Base-by-base conservation (phyloP, 2,888 invertebrate species). In the Miltochrista miniata region DNA sequence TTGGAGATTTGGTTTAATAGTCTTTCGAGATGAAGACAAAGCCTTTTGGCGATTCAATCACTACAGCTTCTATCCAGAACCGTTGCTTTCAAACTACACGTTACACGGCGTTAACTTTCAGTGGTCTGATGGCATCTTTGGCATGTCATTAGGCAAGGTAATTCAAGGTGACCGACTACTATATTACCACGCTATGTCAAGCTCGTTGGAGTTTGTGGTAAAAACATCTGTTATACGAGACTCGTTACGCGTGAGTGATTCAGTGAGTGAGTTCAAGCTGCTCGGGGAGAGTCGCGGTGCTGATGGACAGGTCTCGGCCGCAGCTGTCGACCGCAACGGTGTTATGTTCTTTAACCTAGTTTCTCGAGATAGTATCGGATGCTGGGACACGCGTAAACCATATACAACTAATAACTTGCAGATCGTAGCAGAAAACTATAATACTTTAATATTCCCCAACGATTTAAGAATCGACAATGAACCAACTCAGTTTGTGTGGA, bases 101-200 rank as follows among this genome's bases (percentile, higher is more conserved):
- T 79, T 96, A 7, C 95, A 95, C 59, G 95, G 95, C 11, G 71
- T 96, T 8, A 95, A 95, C 63, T 97, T 95, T 72, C 95, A 96
- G 68, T 97, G 96, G 96, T 92, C 95, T 2, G 96, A 96, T 66
- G 96, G 96, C 0, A 85, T 96, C 4, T 96, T 96, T 67, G 96
- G 96, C 0, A 90, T 96, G 83, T 94, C 96, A 0, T 78, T 96
- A 45, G 94, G 95, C 24, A 94, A 93, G 54, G 87, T 85, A 61
- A 76, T 86, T 7, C 78, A 85, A 10, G 85, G 92, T 11, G 95
- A 96, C 61, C 92, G 95, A 38, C 92, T 93, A 0, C 74, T 97
- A 1, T 97, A 94, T 75, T 97, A 96, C 73, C 96, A 97, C 78
- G 94, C 97, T 0, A 95, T 97, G 95, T 96, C 97, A 0, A 95